Percentiles rank a stretch among this genome's conserved stretches.
Conservation (phyloP, 2,888 invertebrate species). For the Azorinus chamasolen region DNA sequence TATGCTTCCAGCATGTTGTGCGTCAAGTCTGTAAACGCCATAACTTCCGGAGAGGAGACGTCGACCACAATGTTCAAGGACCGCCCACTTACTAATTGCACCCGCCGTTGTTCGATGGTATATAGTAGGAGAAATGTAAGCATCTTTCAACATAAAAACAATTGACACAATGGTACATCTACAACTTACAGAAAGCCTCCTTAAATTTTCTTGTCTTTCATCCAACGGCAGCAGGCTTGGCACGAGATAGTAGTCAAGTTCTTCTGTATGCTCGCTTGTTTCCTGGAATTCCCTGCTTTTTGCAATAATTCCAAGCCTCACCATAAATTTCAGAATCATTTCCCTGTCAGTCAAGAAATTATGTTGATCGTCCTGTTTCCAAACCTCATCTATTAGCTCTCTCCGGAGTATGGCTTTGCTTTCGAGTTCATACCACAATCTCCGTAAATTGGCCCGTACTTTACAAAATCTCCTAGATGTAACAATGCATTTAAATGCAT, state of each 20-base stretch:
- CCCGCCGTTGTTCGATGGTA: constrained; percentile 32
- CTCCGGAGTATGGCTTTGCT: constrained; percentile 13
- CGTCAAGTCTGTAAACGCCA: constrained; percentile 19
- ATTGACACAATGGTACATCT: neutral
- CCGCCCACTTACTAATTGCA: constrained; percentile 26
- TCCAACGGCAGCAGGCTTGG: constrained; percentile 16
- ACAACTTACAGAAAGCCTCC: neutral
- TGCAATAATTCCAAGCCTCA: constrained; percentile 23
- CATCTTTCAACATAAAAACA: constrained; percentile 9
- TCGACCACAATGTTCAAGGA: constrained; percentile 1
- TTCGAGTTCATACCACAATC: constrained; percentile 5
- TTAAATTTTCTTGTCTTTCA: constrained; percentile 5
- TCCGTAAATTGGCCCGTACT: neutral
- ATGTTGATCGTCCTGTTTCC: constrained; percentile 3
- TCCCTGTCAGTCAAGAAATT: constrained; percentile 18
- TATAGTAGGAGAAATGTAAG: constrained; percentile 15
- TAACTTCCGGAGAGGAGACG: constrained; percentile 11
- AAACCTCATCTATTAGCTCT: constrained; percentile 19
- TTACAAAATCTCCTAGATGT: constrained; percentile 32
- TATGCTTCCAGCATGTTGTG: constrained; percentile 28
- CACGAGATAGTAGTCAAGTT: constrained; percentile 16
- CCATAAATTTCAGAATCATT: constrained; percentile 17
- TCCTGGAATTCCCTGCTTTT: constrained; percentile 8
- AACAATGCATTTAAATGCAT: constrained; percentile 43
- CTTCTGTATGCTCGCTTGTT: neutral